Base-by-base conservation (phyloP, 2,888 invertebrate species). In the Sminthurinus aureus region DNA sequence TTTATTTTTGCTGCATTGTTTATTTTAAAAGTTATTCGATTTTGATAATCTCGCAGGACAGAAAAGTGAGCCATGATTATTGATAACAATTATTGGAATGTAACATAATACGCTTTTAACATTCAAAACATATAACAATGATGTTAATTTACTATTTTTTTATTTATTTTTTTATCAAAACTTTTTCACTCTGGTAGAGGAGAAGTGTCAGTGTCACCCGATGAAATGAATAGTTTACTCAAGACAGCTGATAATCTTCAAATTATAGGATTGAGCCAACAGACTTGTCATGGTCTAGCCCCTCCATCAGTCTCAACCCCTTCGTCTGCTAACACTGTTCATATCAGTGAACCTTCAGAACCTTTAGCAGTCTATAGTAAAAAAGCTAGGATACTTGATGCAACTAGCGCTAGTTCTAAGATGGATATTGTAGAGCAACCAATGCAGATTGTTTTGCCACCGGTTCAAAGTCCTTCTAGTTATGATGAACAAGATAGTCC, bases 241-340 rank as follows among this genome's bases (percentile, higher is more conserved):
- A 87, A 87, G 85, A 96, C 96, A 90, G 96, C 96, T 90, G 96
- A 96, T 92, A 96, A 96, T 91, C 94, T 96, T 88, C 96, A 96
- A 93, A 96, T 96, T 86, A 96, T 96, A 92, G 96, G 96, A 90
- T 92, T 97, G 90, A 96, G 96, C 91, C 96, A 96, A 82, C 82
- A 82, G 77, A 77, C 82, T 12, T 76, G 77, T 82, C 77, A 77
- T 67, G 69, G 82, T 51, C 24, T 82, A 22, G 71, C 66, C 67
- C 52, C 82, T 69, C 82, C 82, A 11, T 64, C 73, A 50, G 79
- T 38, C 22, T 51, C 77, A 22, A 18, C 50, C 9, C 66, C 64
- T 64, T 20, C 79, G 67, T 51, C 77, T 20, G 13, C 51, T 50
- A 51, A 78, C 22, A 84, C 24, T 83, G 86, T 64, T 84, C 81